Percentiles rank a stretch among this genome's conserved stretches.
phyloP scores from a whole-genome alignment of 2,797 vertebrate species.

The Cetoscarus ocellatus region DNA sequence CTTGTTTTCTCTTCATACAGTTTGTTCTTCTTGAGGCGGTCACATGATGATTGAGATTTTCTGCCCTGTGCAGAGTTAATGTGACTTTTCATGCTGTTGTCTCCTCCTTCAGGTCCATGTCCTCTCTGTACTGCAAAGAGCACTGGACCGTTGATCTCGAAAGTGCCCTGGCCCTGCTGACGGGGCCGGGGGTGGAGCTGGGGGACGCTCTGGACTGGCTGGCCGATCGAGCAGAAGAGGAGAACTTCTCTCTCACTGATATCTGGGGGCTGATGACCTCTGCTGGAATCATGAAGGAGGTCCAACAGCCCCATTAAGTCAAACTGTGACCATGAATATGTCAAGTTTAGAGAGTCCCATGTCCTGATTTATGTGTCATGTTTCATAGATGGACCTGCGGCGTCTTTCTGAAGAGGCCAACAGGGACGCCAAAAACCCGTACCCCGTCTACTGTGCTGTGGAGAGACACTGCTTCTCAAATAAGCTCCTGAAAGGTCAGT shows the following conservation, averaged over 20 bases:
- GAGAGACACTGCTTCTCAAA: constrained; percentile 44
- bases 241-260: constrained; percentile 54
- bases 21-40: no score
- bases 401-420: constrained; percentile 59
- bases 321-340: no score
- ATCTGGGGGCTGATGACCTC: constrained; percentile 55
- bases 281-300: constrained; percentile 59
- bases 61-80: neutral
- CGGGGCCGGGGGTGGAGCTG: neutral
- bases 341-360: neutral
- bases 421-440: constrained; percentile 69
- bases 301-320: neutral
- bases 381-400: constrained; percentile 57
- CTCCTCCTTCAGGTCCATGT: constrained; percentile 45
- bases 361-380: neutral
- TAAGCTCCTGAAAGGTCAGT: constrained; percentile 52
- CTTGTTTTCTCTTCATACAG: no score
- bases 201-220: constrained; percentile 35
- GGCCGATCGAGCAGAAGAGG: constrained; percentile 3
- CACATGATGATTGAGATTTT: neutral
- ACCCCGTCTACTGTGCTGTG: constrained; percentile 70
- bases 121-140: constrained; percentile 54
- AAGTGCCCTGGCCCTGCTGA: constrained; percentile 19
- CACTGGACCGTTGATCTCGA: constrained; percentile 53
- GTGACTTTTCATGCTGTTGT: neutral